Evolutionary conservation across 2,797 vertebrate genomes (phyloP).

Genomic region (Hapalemur alaotrensis): DNA sequence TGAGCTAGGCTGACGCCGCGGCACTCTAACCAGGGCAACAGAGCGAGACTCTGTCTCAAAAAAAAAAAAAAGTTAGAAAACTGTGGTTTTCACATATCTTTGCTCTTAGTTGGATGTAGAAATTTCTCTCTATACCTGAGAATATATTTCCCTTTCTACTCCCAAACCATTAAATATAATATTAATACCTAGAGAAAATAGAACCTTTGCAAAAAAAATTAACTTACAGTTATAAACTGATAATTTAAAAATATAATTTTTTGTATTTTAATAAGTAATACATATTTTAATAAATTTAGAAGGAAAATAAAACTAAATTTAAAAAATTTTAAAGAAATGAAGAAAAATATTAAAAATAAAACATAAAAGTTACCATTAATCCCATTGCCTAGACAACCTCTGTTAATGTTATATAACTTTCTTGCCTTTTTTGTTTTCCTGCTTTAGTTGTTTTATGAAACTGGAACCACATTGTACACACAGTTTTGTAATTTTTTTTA

Average conservation of each 20-base stretch:
- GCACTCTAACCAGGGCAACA: too few species aligned
- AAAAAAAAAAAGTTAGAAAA: neutral
- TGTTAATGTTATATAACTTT: neutral
- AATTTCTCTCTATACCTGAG: neutral
- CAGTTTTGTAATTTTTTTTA: neutral
- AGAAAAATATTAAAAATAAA: neutral
- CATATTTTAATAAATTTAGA: slow-evolving; percentile 41
- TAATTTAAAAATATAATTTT: neutral
- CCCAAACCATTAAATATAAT: neutral
- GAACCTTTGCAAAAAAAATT: slow-evolving; percentile 70
- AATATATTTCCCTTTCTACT: neutral
- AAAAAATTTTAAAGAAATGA: slow-evolving; percentile 39
- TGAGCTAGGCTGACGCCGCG: too few species aligned
- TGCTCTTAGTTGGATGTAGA: neutral
- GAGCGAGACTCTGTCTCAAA: too few species aligned
- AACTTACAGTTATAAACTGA: slow-evolving; percentile 56
- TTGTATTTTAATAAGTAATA: slow-evolving; percentile 66
- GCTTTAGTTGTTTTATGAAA: neutral
- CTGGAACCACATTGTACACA: neutral
- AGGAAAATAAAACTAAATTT: neutral
- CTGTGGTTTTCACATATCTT: neutral
- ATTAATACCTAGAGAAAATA: slow-evolving; percentile 60
- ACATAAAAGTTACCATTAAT: neutral
- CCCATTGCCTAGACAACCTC: neutral
- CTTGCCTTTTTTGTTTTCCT: neutral